phyloP scores from a whole-genome alignment of 2,888 invertebrate genomes.

The Erannis defoliaria region DNA sequence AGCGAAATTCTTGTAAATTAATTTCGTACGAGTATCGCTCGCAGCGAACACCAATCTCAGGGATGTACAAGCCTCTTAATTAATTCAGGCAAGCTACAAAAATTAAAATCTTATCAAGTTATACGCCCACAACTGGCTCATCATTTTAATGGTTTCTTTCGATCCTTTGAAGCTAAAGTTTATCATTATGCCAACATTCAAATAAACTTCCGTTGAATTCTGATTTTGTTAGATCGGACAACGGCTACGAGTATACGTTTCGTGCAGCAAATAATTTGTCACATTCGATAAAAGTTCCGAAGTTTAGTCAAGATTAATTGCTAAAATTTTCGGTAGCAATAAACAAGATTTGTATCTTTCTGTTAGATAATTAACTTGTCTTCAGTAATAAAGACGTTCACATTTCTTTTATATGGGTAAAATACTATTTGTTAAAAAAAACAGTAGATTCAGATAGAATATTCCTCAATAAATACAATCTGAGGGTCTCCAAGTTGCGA shows the following conservation, averaged over 20 bases:
- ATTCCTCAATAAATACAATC: too few relatives aligned
- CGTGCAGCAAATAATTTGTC: conserved; percentile 41
- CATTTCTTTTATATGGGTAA: too few relatives aligned
- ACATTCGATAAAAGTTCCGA: conserved; percentile 42
- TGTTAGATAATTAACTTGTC: conserved; percentile 2
- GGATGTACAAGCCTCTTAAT: conserved; percentile 58
- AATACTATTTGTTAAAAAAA: too few relatives aligned
- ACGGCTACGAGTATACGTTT: neutral
- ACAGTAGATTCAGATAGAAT: too few relatives aligned
- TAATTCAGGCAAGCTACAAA: conserved; percentile 57
- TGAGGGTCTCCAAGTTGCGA: too few relatives aligned
- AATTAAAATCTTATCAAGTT: conserved; percentile 54
- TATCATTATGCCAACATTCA: neutral
- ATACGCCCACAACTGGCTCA: conserved; percentile 51
- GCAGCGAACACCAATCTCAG: conserved; percentile 60
- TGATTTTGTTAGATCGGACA: neutral
- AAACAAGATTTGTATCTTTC: conserved; percentile 40
- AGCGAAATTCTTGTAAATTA: conserved; percentile 53
- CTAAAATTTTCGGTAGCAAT: conserved; percentile 41
- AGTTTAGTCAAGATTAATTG: conserved; percentile 53
- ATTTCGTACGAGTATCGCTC: conserved; percentile 63
- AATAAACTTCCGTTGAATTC: conserved; percentile 3
- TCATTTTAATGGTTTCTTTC: conserved; percentile 36
- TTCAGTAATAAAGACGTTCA: neutral
- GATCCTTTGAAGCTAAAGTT: conserved; percentile 9